Evolutionary conservation across 2,113 vertebrate genomes (phyloP).

Genomic region (Bombycilla garrulus): DNA sequence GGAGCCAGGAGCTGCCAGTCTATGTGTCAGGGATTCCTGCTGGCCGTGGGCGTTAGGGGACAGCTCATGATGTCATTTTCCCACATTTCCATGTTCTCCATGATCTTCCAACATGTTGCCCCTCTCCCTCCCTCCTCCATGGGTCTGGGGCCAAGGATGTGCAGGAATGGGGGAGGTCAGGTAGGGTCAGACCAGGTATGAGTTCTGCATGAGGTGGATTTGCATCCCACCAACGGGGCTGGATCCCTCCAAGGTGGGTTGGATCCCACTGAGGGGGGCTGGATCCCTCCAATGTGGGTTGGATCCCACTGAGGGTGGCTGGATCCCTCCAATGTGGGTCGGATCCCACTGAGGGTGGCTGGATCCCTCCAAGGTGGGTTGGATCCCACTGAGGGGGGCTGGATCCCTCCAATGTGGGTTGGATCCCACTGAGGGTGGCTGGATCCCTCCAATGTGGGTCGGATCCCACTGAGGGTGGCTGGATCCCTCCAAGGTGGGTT

Average conservation of each 20-base stretch:
- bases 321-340: too few species aligned
- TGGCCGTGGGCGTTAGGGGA: fast-evolving
- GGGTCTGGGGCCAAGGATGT: background rate
- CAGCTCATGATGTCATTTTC: background rate
- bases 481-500: too few species aligned
- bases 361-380: too few species aligned
- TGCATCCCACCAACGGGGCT: background rate
- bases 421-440: too few species aligned
- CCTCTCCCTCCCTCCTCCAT: background rate
- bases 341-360: background rate
- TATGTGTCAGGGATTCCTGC: background rate
- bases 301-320: background rate
- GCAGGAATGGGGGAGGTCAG: background rate
- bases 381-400: too few species aligned
- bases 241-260: background rate
- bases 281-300: too few species aligned
- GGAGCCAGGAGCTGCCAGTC: background rate
- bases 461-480: too few species aligned
- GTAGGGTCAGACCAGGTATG: background rate
- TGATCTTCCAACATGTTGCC: fast-evolving
- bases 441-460: too few species aligned
- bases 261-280: background rate
- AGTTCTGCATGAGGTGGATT: background rate
- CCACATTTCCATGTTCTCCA: background rate
- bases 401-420: too few species aligned